Conservation (phyloP, 2,113 vertebrate genomes). For the Anguilla rostrata region DNA sequence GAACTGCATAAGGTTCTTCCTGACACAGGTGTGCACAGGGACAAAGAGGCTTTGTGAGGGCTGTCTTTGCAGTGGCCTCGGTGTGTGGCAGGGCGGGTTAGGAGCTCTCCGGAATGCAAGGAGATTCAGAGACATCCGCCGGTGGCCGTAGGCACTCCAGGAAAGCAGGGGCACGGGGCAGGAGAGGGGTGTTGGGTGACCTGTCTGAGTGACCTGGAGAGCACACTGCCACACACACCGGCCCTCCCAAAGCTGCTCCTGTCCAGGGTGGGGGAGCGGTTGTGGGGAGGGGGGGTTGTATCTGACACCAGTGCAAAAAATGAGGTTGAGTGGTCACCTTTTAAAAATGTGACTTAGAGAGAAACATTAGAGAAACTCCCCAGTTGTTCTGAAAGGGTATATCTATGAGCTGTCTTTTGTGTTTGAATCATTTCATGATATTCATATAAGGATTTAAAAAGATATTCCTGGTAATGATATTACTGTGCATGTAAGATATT, state of each 20-base stretch:
- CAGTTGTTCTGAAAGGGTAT: no score
- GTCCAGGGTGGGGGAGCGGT: neutral
- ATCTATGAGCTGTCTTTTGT: no score
- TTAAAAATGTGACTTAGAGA: no score
- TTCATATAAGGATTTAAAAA: no score
- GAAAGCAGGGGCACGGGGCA: neutral
- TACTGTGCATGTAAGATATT: no score
- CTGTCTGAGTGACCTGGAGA: neutral
- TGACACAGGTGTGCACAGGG: neutral
- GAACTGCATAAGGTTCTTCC: neutral
- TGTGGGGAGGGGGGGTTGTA: neutral
- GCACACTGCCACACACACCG: neutral
- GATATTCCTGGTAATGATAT: no score
- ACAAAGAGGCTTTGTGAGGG: neutral
- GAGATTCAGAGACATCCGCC: neutral
- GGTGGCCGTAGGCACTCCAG: neutral
- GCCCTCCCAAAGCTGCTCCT: neutral
- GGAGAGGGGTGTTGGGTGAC: neutral
- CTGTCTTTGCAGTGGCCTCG: neutral
- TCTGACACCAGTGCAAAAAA: neutral
- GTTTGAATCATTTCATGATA: no score
- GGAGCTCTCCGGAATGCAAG: neutral
- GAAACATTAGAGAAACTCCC: no score
- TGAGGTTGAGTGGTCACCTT: neutral
- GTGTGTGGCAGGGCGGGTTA: neutral